A percentile compares a stretch with the other conserved stretches of the same genome.
phyloP scores from a whole-genome alignment of 2,797 vertebrate species.

The Poeciliopsis paucimaculata region DNA sequence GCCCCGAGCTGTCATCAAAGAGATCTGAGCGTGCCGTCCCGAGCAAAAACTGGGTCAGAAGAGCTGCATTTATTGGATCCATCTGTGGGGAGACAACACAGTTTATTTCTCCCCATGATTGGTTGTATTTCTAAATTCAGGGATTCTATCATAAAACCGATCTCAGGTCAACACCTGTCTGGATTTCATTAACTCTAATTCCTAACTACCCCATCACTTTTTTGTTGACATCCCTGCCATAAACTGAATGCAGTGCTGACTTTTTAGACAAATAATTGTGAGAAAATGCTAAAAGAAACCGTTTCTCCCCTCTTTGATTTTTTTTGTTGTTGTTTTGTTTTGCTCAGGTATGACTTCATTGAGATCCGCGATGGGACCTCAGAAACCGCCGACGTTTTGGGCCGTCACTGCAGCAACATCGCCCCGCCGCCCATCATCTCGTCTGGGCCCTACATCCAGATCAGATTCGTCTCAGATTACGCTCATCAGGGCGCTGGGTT shows the following conservation, averaged over 20 bases:
- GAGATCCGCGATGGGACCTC: constrained; percentile 94
- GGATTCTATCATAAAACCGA: constrained; percentile 46
- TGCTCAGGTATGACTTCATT: constrained; percentile 92
- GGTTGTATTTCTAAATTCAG: constrained; percentile 40
- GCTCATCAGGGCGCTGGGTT: constrained; percentile 97
- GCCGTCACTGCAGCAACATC: constrained; percentile 98
- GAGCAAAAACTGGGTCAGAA: constrained; percentile 24
- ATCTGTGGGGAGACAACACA: constrained; percentile 36
- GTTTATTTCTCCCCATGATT: constrained; percentile 32
- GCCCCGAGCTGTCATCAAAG: constrained; percentile 19
- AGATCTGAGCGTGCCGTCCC: constrained; percentile 31
- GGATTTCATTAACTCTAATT: constrained; percentile 59
- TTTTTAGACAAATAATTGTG: neutral
- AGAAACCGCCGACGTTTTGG: constrained; percentile 89
- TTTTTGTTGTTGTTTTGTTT: neutral
- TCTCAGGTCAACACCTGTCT: constrained; percentile 58
- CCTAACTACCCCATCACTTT: constrained; percentile 27
- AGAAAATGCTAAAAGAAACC: neutral
- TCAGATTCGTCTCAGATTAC: constrained; percentile 95
- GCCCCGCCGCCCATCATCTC: constrained; percentile 95
- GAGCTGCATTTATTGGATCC: constrained; percentile 49
- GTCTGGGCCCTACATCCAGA: constrained; percentile 90
- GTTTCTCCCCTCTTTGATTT: constrained; percentile 4
- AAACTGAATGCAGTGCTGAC: neutral
- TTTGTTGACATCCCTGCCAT: constrained; percentile 14